Conservation (phyloP, 2,113 vertebrate genomes). For the Ciconia maguari region DNA sequence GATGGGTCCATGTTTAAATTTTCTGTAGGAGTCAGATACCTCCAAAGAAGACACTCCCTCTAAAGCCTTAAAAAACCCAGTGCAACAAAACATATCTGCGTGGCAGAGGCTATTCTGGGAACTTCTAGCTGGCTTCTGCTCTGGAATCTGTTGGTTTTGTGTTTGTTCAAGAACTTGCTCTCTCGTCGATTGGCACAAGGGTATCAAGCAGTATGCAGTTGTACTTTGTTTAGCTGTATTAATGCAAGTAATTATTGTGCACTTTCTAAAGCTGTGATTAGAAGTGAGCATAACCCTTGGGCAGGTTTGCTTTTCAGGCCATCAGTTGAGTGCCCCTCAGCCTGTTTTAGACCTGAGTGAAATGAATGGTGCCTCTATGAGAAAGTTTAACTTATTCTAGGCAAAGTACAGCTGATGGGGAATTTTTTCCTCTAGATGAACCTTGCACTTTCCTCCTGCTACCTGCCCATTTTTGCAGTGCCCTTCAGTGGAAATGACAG, state of each 20-base stretch:
- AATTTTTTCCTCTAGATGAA: neutral
- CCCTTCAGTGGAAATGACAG: neutral
- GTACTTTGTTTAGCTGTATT: neutral
- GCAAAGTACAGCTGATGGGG: neutral
- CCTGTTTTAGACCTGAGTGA: neutral
- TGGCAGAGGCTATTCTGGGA: conserved; percentile 23
- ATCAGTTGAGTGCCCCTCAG: neutral
- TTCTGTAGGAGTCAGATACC: neutral
- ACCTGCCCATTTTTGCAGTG: neutral
- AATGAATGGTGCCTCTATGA: neutral
- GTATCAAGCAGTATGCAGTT: neutral
- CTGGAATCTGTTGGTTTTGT: neutral
- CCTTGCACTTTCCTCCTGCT: neutral
- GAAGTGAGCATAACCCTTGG: neutral
- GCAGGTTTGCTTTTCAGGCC: neutral
- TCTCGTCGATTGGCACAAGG: neutral
- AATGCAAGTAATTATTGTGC: too few species aligned
- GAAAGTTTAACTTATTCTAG: neutral
- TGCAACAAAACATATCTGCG: neutral
- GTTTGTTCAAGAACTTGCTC: neutral
- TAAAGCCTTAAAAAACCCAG: neutral
- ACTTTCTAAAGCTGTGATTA: accelerated
- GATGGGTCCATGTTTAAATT: neutral
- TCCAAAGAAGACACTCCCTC: neutral
- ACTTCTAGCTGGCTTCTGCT: neutral